A percentile compares a stretch with the other conserved stretches of the same genome.
These are phyloP conservation scores for Podabrus alpinus DNA, from an alignment of 2,888 invertebrate genomes.

Conservation along the genomic window DNA sequence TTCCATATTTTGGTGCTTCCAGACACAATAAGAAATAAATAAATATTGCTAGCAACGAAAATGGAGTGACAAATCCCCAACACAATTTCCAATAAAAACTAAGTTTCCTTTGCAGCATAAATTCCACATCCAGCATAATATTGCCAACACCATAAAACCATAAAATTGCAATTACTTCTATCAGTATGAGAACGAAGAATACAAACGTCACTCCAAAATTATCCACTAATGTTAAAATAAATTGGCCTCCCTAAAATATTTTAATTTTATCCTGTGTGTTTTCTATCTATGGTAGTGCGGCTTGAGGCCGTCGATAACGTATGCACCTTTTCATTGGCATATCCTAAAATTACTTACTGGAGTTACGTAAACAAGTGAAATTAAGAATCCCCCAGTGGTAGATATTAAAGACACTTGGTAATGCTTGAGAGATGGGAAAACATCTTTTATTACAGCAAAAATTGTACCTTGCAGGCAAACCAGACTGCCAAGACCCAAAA, in stretches of 20 bases:
- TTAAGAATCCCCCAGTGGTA: conserved; percentile 64
- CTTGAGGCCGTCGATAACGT: too few species aligned
- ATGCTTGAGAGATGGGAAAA: conserved; percentile 64
- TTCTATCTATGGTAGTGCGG: too few species aligned
- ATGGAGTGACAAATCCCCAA: conserved; percentile 76
- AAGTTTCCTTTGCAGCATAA: conserved; percentile 73
- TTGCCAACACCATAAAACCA: conserved; percentile 69
- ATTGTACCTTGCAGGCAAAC: conserved; percentile 73
- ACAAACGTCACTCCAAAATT: conserved; percentile 65
- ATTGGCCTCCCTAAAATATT: conserved; percentile 61
- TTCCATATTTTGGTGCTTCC: conserved; percentile 65
- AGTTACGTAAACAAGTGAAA: conserved; percentile 74
- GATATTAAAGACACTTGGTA: conserved; percentile 61
- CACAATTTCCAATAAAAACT: conserved; percentile 79
- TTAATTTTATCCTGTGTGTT: not conserved
- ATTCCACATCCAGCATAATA: conserved; percentile 74
- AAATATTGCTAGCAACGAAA: conserved; percentile 70
- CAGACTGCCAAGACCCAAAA: conserved; percentile 76
- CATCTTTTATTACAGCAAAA: conserved; percentile 70
- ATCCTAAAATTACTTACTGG: conserved; percentile 62
- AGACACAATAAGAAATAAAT: conserved; percentile 69
- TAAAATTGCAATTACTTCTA: conserved; percentile 61
- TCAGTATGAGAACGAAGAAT: conserved; percentile 61
- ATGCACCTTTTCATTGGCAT: too few species aligned
- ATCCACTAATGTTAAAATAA: conserved; percentile 63